Conservation (phyloP, 2,113 vertebrate genomes). For the Microtus montanus region DNA sequence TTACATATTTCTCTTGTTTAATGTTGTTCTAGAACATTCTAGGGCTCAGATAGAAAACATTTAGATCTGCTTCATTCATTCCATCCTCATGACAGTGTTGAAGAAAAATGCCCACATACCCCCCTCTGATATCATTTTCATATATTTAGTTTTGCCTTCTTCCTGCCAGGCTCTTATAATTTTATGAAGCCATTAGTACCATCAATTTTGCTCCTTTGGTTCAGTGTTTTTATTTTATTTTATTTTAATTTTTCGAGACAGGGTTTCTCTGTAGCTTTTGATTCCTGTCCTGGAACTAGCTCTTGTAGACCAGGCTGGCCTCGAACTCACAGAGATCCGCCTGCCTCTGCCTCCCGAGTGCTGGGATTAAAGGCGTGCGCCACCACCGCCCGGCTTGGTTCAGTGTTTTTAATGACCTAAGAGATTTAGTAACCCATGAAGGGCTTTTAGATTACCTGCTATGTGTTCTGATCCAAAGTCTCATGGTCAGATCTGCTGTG, state of each 20-base stretch:
- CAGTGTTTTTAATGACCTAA: background rate
- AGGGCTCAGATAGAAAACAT: background rate
- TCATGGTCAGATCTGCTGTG: rapidly evolving
- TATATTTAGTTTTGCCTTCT: background rate
- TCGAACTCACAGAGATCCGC: too few relatives aligned
- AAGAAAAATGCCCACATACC: background rate
- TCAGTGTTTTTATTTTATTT: background rate
- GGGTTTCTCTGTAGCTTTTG: too few relatives aligned
- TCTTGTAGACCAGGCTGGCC: too few relatives aligned
- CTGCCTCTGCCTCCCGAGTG: too few relatives aligned
- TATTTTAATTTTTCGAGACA: too few relatives aligned
- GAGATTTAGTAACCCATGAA: background rate
- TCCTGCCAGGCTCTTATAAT: background rate
- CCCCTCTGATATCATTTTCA: background rate
- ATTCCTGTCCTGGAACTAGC: too few relatives aligned
- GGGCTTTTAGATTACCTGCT: background rate
- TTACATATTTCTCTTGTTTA: background rate
- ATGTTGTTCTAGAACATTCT: background rate
- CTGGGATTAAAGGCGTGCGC: too few relatives aligned
- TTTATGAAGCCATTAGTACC: background rate
- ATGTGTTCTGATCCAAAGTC: background rate
- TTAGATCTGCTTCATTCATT: background rate
- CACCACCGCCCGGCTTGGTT: background rate
- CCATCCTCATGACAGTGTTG: background rate
- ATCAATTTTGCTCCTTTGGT: background rate